These are phyloP conservation scores for Nebria salina DNA, from an alignment of 2,888 invertebrate genomes.

Conservation along the genomic window DNA sequence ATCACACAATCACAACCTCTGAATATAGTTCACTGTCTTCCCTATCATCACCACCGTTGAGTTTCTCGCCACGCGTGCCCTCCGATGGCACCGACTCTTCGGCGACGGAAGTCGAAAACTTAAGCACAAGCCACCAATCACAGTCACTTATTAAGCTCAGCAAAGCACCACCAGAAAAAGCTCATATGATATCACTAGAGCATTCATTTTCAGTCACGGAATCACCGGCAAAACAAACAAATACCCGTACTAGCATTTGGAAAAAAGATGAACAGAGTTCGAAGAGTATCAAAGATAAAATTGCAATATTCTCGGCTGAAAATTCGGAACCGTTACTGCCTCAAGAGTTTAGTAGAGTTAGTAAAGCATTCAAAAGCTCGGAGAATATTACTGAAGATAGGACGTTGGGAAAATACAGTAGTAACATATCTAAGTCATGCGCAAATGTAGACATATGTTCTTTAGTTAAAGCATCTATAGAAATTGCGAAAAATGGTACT, in stretches of 20 bases:
- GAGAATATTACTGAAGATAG: conserved; percentile 47
- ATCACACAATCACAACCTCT: conserved; percentile 39
- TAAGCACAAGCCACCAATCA: conserved; percentile 30
- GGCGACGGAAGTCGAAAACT: conserved; percentile 74
- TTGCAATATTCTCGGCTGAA: conserved; percentile 79
- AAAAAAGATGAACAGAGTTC: conserved; percentile 82
- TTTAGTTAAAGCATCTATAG: background rate
- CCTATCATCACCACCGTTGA: conserved; percentile 36
- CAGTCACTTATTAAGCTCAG: background rate
- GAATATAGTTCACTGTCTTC: conserved; percentile 43
- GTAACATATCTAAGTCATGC: conserved; percentile 44
- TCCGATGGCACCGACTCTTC: conserved; percentile 87
- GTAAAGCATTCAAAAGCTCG: conserved; percentile 48
- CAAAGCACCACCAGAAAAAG: conserved; percentile 16
- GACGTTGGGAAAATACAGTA: conserved; percentile 26
- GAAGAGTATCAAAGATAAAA: conserved; percentile 85
- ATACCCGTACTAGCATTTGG: conserved; percentile 58
- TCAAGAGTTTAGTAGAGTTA: conserved; percentile 32
- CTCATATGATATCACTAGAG: background rate
- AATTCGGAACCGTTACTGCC: conserved; percentile 57
- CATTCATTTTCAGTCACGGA: conserved; percentile 20
- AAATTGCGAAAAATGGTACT: conserved; percentile 35
- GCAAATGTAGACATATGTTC: conserved; percentile 41
- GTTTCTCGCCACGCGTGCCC: conserved; percentile 71
- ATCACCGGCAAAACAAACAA: conserved; percentile 34